These are phyloP conservation scores for Hypercompe scribonia DNA, from an alignment of 2,888 invertebrate species.

Conservation along the genomic window DNA sequence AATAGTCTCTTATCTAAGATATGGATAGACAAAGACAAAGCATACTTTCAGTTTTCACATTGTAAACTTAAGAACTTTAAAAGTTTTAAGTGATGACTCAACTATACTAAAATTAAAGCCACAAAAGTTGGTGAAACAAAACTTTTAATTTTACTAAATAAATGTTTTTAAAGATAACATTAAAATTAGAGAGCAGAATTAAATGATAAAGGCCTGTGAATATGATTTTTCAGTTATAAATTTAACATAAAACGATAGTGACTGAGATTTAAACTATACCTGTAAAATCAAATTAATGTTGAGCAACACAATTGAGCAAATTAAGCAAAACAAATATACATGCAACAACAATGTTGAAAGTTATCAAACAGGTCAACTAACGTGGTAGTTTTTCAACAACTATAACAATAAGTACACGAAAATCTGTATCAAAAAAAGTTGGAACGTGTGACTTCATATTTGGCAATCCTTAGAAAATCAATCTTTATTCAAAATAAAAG, in stretches of 20 bases:
- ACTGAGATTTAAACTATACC: background rate
- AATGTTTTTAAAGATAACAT: background rate
- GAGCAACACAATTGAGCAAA: background rate
- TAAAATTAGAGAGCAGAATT: background rate
- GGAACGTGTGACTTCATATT: background rate
- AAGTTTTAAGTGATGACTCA: background rate
- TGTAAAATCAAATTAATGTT: background rate
- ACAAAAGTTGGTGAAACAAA: background rate
- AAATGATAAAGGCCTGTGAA: background rate
- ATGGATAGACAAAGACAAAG: background rate
- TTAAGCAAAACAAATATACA: conserved; percentile 1
- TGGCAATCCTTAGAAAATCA: background rate
- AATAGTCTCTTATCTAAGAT: background rate
- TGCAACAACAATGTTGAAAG: conserved; percentile 7
- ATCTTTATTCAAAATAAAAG: background rate
- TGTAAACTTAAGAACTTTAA: background rate
- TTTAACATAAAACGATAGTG: background rate
- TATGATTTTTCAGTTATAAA: too few relatives aligned
- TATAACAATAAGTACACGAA: background rate
- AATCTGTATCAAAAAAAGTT: background rate
- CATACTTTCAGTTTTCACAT: background rate
- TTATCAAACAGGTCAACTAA: background rate
- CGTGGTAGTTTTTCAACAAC: background rate
- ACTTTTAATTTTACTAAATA: background rate
- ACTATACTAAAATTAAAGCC: background rate